phyloP scores from a whole-genome alignment of 2,888 invertebrate species.

The Osmoderma eremita region DNA sequence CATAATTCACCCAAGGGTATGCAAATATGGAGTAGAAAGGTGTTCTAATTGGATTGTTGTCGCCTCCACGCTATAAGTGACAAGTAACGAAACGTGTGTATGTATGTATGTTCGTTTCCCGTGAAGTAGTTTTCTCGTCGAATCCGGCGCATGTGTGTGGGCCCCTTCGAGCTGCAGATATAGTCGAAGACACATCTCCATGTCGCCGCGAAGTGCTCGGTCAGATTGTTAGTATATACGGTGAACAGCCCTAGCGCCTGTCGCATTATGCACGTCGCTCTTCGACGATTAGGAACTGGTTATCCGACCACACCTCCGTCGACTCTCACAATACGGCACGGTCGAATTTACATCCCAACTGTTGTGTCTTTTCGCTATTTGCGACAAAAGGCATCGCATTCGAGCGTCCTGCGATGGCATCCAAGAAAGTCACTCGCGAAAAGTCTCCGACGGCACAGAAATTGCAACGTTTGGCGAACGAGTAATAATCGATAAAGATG shows the following conservation, averaged over 20 bases:
- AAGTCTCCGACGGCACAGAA: conserved; percentile 30
- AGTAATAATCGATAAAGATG: conserved; percentile 25
- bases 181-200: conserved; percentile 52
- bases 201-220: conserved; percentile 54
- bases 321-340: conserved; percentile 47
- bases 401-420: conserved; percentile 22
- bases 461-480: conserved; percentile 17
- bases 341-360: conserved; percentile 47
- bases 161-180: conserved; percentile 43
- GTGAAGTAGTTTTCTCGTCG: conserved; percentile 14
- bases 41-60: conserved; percentile 26
- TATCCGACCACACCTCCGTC: conserved; percentile 59
- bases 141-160: conserved; percentile 43
- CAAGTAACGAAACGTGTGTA: conserved; percentile 2
- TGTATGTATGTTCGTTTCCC: not conserved
- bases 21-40: conserved; percentile 11
- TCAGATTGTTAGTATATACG: conserved; percentile 54
- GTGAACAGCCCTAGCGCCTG: conserved; percentile 57
- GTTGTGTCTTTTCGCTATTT: conserved; percentile 41
- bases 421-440: conserved; percentile 32
- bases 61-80: conserved; percentile 16
- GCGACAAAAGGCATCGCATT: conserved; percentile 28
- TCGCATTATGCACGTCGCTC: conserved; percentile 60
- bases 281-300: conserved; percentile 61
- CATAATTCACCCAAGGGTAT: conserved; percentile 1